These are phyloP conservation scores for Calyptommatus sinebrachiatus DNA, from an alignment of 2,113 vertebrate species.

Conservation along the genomic window DNA sequence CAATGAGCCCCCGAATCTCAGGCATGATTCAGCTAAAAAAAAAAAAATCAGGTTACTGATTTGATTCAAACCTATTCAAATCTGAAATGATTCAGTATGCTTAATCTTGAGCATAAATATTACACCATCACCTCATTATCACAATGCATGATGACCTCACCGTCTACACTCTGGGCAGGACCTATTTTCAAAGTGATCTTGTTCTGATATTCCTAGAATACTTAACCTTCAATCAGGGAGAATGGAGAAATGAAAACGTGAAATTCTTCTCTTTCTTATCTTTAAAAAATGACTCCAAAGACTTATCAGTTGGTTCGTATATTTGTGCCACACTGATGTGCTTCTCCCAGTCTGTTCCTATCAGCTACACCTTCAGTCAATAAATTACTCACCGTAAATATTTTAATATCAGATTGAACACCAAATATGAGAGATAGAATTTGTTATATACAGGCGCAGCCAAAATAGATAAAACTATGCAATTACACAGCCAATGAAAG, in stretches of 20 bases:
- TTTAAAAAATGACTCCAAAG: background rate
- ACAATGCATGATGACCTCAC: too few species aligned
- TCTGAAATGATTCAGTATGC: too few species aligned
- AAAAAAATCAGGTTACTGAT: too few species aligned
- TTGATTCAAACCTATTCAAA: too few species aligned
- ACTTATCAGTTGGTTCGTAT: background rate
- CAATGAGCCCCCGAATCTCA: too few species aligned
- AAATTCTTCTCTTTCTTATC: background rate
- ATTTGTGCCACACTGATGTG: background rate
- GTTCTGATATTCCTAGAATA: background rate
- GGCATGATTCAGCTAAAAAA: too few species aligned
- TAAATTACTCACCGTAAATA: constrained; percentile 1
- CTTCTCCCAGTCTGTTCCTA: background rate
- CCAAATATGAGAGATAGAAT: background rate
- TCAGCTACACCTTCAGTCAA: background rate
- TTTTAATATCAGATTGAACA: background rate
- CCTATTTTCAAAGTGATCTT: background rate
- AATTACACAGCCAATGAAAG: background rate
- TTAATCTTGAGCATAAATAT: too few species aligned
- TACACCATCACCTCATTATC: too few species aligned
- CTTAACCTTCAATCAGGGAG: background rate
- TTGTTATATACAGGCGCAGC: background rate
- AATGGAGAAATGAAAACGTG: background rate
- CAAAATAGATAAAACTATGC: background rate
- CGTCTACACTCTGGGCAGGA: too few species aligned